Conservation (phyloP, 1,140 invertebrate species). For the Lasaia peninsularis region DNA sequence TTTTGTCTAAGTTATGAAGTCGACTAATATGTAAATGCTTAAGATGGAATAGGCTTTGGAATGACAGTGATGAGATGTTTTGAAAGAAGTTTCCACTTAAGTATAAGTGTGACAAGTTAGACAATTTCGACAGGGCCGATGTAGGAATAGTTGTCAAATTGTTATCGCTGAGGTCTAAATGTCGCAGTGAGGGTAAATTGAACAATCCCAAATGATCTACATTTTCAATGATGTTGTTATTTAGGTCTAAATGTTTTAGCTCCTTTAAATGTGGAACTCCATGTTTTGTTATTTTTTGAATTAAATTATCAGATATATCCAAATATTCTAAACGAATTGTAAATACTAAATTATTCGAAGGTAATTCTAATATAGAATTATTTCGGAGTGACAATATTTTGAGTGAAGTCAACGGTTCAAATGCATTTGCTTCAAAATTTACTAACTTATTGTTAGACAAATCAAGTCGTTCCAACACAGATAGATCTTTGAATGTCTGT, state of each 20-base stretch:
- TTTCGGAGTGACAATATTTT: slow-evolving; percentile 83
- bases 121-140: slow-evolving; percentile 84
- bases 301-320: slow-evolving; percentile 85
- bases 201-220: slow-evolving; percentile 84
- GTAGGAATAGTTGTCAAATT: slow-evolving; percentile 89
- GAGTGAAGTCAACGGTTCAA: slow-evolving; percentile 84
- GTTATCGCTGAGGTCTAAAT: slow-evolving; percentile 88
- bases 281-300: slow-evolving; percentile 81
- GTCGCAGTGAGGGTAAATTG: slow-evolving; percentile 81
- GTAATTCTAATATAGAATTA: slow-evolving; percentile 88
- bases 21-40: slow-evolving; percentile 84
- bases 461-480: slow-evolving; percentile 83
- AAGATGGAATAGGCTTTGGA: slow-evolving; percentile 88
- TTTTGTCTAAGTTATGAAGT: slow-evolving; percentile 80
- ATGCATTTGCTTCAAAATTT: slow-evolving; percentile 82
- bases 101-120: slow-evolving; percentile 84
- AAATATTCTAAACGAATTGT: slow-evolving; percentile 82
- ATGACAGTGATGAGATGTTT: slow-evolving; percentile 83
- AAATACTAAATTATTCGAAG: slow-evolving; percentile 81
- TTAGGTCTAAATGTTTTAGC: slow-evolving; percentile 81
- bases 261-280: slow-evolving; percentile 83
- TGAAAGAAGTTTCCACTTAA: slow-evolving; percentile 87
- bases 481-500: slow-evolving; percentile 84
- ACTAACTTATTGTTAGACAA: slow-evolving; percentile 87
- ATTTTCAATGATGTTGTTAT: slow-evolving; percentile 84